Evolutionary conservation across 2,797 vertebrate species (phyloP).

Genomic region (Alca torda): DNA sequence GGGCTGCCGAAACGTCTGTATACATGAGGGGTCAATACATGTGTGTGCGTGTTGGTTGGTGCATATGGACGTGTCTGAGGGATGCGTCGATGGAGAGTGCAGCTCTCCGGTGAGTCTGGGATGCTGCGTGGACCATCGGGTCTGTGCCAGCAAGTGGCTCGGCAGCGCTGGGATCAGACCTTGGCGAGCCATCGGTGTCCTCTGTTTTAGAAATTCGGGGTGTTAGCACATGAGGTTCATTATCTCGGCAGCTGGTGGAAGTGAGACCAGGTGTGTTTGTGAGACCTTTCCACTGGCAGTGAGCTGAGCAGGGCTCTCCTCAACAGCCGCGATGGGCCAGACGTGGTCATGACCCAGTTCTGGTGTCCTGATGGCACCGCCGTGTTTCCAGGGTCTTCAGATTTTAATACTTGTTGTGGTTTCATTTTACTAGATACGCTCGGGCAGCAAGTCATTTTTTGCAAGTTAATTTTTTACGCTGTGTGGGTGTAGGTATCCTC

Average conservation of each 20-base stretch:
- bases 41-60: not conserved
- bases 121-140: rapidly evolving
- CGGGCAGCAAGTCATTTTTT: not conserved
- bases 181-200: rapidly evolving
- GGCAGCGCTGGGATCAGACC: not conserved
- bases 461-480: not conserved
- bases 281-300: not conserved
- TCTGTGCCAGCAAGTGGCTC: rapidly evolving
- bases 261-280: rapidly evolving
- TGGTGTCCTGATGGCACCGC: rapidly evolving
- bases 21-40: not conserved
- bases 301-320: not conserved
- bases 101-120: not conserved
- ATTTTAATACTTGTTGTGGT: not conserved
- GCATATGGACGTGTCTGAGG: not conserved
- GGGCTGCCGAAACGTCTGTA: not conserved
- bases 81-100: not conserved
- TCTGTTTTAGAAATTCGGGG: not conserved
- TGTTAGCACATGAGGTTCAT: not conserved
- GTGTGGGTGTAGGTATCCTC: conserved; percentile 35
- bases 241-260: not conserved
- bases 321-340: rapidly evolving
- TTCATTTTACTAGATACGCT: not conserved
- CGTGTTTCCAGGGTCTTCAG: not conserved
- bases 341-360: rapidly evolving